These are phyloP conservation scores for Girardia tigrina DNA, from an alignment of 2,888 invertebrate species.

Conservation along the genomic window DNA sequence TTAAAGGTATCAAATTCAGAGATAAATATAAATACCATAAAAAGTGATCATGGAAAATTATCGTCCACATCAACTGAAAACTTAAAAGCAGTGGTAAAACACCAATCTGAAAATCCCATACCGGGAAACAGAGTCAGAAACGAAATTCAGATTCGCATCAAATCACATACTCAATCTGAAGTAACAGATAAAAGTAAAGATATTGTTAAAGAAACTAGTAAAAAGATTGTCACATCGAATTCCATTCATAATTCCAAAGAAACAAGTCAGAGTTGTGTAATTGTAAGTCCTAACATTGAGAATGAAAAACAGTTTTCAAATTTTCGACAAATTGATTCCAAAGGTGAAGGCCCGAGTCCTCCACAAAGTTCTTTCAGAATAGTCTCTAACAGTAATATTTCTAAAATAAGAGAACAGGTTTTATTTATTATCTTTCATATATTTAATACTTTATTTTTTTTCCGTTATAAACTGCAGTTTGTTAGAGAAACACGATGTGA, in stretches of 20 bases:
- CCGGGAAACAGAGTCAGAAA: background rate
- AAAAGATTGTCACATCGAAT: background rate
- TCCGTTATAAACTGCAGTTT: too few species aligned
- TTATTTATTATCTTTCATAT: too few species aligned
- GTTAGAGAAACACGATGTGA: too few species aligned
- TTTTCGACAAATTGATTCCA: conserved; percentile 1
- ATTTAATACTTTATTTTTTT: too few species aligned
- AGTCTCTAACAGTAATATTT: background rate
- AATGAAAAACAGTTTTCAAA: background rate
- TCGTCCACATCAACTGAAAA: background rate
- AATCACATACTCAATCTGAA: background rate
- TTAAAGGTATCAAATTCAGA: background rate
- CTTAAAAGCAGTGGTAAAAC: background rate
- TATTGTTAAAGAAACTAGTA: background rate
- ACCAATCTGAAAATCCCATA: background rate
- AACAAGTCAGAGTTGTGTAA: background rate
- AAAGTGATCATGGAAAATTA: background rate
- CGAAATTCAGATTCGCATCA: background rate
- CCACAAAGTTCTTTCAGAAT: background rate
- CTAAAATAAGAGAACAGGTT: background rate
- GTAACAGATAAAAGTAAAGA: background rate
- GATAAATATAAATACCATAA: background rate
- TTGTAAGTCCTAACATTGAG: background rate
- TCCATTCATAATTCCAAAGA: background rate
- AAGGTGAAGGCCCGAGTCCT: background rate